These are phyloP conservation scores for Strongylocentrotus purpuratus DNA, from an alignment of 35 echinoderm and acorn worm species.

Conservation along the genomic window DNA sequence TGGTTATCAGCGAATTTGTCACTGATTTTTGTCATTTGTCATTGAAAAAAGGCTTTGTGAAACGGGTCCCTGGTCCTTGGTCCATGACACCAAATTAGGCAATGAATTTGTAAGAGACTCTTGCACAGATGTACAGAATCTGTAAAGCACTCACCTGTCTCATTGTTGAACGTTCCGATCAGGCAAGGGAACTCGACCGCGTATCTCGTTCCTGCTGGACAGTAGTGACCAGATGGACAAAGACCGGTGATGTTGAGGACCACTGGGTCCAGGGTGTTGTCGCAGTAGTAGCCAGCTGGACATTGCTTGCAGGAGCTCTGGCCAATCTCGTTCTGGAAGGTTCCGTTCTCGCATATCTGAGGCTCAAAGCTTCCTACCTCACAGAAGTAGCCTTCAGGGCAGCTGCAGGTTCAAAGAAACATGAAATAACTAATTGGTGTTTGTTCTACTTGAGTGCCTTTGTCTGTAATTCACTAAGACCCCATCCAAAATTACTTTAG, in stretches of 20 bases:
- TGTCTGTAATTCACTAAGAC: too few relatives aligned
- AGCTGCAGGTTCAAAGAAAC: conserved; percentile 49
- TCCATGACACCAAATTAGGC: too few relatives aligned
- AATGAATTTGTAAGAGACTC: too few relatives aligned
- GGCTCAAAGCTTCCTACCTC: conserved; percentile 78
- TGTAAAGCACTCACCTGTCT: conserved; percentile 63
- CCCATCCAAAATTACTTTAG: too few relatives aligned
- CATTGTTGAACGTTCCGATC: conserved; percentile 85
- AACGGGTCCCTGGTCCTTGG: too few relatives aligned
- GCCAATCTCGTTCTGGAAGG: conserved; percentile 90
- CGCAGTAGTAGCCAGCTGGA: conserved; percentile 93
- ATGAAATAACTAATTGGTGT: too few relatives aligned
- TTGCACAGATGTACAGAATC: background rate
- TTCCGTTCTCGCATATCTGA: conserved; percentile 93
- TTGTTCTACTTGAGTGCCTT: too few relatives aligned
- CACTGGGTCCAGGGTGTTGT: conserved; percentile 88
- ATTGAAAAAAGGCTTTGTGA: too few relatives aligned
- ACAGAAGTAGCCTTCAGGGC: conserved; percentile 88
- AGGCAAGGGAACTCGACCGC: conserved; percentile 83
- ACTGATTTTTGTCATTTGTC: too few relatives aligned
- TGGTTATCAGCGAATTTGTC: too few relatives aligned
- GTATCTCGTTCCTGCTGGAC: conserved; percentile 78
- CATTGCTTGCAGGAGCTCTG: conserved; percentile 88
- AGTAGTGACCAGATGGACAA: conserved; percentile 90
- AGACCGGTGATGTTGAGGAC: conserved; percentile 83